Evolutionary conservation across 2,888 invertebrate species (phyloP).

Genomic region (Harpalus rubripes): DNA sequence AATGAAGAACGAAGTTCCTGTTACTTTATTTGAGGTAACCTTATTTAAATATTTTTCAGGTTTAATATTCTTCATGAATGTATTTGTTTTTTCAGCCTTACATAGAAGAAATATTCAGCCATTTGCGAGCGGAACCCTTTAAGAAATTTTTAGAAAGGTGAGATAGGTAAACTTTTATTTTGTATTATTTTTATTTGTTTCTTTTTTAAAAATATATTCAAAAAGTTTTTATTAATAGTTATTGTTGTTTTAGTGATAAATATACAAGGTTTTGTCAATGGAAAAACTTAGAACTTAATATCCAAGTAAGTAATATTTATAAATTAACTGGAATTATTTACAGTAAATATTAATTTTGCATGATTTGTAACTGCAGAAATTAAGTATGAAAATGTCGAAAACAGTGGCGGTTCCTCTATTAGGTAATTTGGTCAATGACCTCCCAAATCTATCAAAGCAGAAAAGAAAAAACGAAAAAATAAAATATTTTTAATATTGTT

Average conservation of each 20-base stretch:
- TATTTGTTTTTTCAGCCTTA: conserved; percentile 90
- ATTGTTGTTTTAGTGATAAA: conserved; percentile 90
- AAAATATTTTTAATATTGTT: no score
- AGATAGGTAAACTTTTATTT: conserved; percentile 71
- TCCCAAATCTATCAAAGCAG: no score
- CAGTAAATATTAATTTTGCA: no score
- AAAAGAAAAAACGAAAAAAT: no score
- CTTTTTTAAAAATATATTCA: conserved; percentile 23
- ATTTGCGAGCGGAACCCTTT: conserved; percentile 97
- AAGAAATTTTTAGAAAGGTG: conserved; percentile 99
- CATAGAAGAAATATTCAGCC: conserved; percentile 99
- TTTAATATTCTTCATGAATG: conserved; percentile 64
- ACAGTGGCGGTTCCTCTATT: no score
- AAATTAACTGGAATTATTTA: no score
- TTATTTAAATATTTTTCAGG: conserved; percentile 32
- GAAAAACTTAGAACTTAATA: conserved; percentile 99
- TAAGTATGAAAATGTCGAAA: no score
- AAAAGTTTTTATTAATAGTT: conserved; percentile 61
- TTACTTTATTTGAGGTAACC: conserved; percentile 97
- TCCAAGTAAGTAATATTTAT: conserved; percentile 84
- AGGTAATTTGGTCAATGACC: no score
- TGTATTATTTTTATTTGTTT: conserved; percentile 63
- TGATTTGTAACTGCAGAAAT: no score
- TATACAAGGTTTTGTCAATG: conserved; percentile 99
- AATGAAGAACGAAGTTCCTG: conserved; percentile 97